Evolutionary conservation across 2,888 invertebrate species (phyloP).

Genomic region (Girardia tigrina): DNA sequence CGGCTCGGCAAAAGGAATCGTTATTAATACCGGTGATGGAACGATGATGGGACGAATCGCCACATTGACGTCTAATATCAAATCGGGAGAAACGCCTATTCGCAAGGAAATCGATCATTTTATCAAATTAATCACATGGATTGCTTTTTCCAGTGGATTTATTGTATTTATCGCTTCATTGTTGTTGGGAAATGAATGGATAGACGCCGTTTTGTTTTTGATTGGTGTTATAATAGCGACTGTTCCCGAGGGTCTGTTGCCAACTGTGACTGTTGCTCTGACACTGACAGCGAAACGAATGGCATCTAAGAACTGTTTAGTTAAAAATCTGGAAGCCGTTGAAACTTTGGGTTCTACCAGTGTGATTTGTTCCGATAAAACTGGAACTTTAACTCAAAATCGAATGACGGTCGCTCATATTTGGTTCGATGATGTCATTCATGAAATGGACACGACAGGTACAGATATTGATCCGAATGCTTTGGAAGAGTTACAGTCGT

Average conservation of each 20-base stretch:
- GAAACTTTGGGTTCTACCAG: conserved; percentile 96
- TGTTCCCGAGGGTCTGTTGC: conserved; percentile 92
- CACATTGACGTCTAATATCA: conserved; percentile 49
- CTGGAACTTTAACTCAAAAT: conserved; percentile 93
- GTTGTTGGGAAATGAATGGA: conserved; percentile 88
- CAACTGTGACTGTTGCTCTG: conserved; percentile 93
- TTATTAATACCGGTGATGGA: conserved; percentile 47
- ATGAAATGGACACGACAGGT: conserved; percentile 88
- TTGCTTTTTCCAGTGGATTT: conserved; percentile 63
- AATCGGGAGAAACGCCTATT: conserved; percentile 71
- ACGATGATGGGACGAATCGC: conserved; percentile 52
- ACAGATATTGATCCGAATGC: conserved; percentile 14
- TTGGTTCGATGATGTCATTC: conserved; percentile 96
- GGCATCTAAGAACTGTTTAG: conserved; percentile 95
- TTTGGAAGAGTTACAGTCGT: neutral
- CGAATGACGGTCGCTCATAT: conserved; percentile 98
- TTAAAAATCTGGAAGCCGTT: conserved; percentile 97
- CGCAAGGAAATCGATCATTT: conserved; percentile 97
- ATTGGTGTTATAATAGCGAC: conserved; percentile 99
- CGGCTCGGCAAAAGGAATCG: conserved; percentile 48
- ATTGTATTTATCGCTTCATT: conserved; percentile 95
- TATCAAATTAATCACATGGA: conserved; percentile 86
- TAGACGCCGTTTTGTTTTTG: conserved; percentile 90
- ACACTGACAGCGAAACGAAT: conserved; percentile 95
- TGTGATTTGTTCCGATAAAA: conserved; percentile 99